These are phyloP conservation scores for Monoplex corrugatus DNA, from an alignment of 2,888 invertebrate genomes.

Conservation along the genomic window DNA sequence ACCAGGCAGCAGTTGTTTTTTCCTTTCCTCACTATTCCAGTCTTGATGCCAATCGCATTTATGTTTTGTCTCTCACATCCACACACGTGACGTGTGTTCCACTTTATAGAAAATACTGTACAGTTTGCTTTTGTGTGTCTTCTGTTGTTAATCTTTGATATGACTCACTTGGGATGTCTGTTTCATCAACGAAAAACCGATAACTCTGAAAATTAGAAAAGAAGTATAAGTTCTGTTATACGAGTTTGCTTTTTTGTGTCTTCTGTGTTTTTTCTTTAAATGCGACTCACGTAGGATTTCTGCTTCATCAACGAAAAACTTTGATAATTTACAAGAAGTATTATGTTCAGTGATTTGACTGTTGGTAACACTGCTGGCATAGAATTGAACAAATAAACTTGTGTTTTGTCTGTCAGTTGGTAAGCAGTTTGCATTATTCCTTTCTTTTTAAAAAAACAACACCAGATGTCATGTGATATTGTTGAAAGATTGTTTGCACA, in stretches of 20 bases:
- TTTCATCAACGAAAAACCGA: too few species aligned
- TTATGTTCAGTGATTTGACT: background rate
- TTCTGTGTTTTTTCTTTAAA: background rate
- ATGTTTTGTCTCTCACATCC: too few species aligned
- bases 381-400: background rate
- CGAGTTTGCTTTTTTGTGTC: background rate
- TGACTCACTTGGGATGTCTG: too few species aligned
- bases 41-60: background rate
- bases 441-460: background rate
- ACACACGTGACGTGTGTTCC: too few species aligned
- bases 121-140: too few species aligned
- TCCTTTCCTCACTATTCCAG: background rate
- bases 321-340: background rate
- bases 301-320: background rate
- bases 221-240: too few species aligned
- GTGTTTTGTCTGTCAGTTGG: background rate
- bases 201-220: too few species aligned
- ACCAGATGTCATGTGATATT: constrained; percentile 17
- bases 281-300: background rate
- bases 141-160: too few species aligned
- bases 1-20: constrained; percentile 1
- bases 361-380: background rate
- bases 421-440: too few species aligned
- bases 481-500: background rate
- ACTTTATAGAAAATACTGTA: too few species aligned